Percentiles rank a stretch among this genome's conserved stretches.
Conservation (phyloP, 2,113 vertebrate species). For the Entomyzon cyanotis region DNA sequence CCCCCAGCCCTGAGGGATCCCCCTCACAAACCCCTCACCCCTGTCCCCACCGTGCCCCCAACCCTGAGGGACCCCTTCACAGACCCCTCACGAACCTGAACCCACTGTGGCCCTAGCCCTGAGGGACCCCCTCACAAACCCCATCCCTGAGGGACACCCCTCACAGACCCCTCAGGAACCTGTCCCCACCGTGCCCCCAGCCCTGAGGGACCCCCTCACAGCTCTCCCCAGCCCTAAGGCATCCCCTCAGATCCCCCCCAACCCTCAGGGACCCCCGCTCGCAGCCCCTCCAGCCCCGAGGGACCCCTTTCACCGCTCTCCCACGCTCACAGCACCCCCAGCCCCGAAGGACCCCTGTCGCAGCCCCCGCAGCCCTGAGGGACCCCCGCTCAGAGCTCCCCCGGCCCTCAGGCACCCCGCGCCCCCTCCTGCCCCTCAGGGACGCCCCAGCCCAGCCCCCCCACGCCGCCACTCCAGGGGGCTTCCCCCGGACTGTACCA, state of each 20-base stretch:
- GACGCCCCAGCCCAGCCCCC: neutral
- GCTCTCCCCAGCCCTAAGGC: neutral
- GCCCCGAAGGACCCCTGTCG: neutral
- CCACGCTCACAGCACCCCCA: neutral
- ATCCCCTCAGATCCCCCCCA: too few relatives aligned
- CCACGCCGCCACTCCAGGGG: neutral
- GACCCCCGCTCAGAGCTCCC: neutral
- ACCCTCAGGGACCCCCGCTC: too few relatives aligned
- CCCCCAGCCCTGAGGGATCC: neutral
- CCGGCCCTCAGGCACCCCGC: neutral
- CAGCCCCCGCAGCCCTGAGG: neutral
- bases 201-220: neutral
- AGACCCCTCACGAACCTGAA: neutral
- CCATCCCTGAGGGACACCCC: neutral
- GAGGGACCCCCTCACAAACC: neutral
- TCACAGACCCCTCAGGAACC: too few relatives aligned
- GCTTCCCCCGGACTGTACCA: slow-evolving; percentile 3
- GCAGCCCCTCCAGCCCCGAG: neutral
- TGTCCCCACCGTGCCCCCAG: neutral
- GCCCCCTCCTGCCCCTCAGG: neutral
- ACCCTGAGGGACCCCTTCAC: too few relatives aligned
- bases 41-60: neutral
- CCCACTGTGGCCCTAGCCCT: neutral
- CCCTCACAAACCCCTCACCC: neutral
- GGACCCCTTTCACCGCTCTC: too few relatives aligned